These are phyloP conservation scores for Disparrhopalites patrizii DNA, from an alignment of 2,888 invertebrate species.

Conservation along the genomic window DNA sequence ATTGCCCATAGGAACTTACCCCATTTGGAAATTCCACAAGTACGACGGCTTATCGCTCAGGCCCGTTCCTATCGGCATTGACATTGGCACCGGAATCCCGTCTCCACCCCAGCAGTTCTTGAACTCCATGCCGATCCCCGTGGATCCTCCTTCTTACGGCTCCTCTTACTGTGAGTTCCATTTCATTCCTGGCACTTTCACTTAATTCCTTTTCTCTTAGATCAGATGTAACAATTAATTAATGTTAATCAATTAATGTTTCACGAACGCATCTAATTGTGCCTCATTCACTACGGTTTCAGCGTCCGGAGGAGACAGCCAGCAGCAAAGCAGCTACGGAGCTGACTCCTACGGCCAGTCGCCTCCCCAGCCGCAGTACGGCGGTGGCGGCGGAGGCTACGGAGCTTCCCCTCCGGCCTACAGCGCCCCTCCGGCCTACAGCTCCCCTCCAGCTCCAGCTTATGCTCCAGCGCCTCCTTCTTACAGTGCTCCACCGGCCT, in stretches of 20 bases:
- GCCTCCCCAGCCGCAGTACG: not conserved
- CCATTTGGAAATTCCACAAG: constrained; percentile 33
- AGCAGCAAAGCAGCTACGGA: not conserved
- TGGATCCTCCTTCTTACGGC: constrained; percentile 1
- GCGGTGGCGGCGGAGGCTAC: not conserved
- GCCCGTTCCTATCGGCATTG: constrained; percentile 31
- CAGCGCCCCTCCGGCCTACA: constrained; percentile 3
- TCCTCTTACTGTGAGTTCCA: too few relatives aligned
- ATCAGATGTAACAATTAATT: not conserved
- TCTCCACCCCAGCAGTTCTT: constrained; percentile 19
- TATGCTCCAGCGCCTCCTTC: not conserved
- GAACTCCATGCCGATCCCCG: constrained; percentile 10
- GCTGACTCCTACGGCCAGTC: not conserved
- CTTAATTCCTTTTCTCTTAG: not conserved
- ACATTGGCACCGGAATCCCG: constrained; percentile 30
- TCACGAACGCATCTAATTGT: not conserved
- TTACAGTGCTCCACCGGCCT: not conserved
- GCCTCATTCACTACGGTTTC: not conserved
- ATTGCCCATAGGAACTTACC: constrained; percentile 28
- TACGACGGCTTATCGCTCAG: constrained; percentile 25
- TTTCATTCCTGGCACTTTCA: not conserved
- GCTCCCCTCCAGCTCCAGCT: not conserved
- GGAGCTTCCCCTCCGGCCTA: too few relatives aligned
- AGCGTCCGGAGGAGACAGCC: not conserved
- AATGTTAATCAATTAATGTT: not conserved